Evolutionary conservation across 2,797 vertebrate species (phyloP).

Genomic region (Leptodactylus fallax): DNA sequence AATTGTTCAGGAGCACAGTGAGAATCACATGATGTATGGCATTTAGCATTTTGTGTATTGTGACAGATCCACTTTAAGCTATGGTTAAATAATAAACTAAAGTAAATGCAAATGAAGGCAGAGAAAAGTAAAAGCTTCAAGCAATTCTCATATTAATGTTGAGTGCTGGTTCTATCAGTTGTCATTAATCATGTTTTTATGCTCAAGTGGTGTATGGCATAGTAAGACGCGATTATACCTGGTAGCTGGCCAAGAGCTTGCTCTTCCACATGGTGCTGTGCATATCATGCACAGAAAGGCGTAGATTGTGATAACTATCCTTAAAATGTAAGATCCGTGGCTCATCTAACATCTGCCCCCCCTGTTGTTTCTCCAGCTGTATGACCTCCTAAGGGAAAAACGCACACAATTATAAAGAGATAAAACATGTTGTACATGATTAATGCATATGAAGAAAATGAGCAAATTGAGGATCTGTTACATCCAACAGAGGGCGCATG

Average conservation of each 20-base stretch:
- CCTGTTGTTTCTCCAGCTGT: slow-evolving; percentile 96
- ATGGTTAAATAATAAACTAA: neutral
- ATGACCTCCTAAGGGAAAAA: slow-evolving; percentile 88
- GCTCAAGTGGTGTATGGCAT: slow-evolving; percentile 31
- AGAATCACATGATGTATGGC: too few species aligned
- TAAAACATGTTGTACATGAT: slow-evolving; percentile 25
- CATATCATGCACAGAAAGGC: slow-evolving; percentile 96
- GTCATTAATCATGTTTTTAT: neutral
- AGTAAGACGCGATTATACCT: slow-evolving; percentile 76
- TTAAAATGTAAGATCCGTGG: slow-evolving; percentile 96
- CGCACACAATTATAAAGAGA: slow-evolving; percentile 11
- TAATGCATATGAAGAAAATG: neutral
- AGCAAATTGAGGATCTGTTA: too few species aligned
- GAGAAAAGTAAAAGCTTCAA: neutral
- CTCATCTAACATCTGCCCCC: slow-evolving; percentile 96
- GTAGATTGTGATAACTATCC: slow-evolving; percentile 99
- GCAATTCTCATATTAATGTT: neutral
- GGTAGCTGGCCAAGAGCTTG: slow-evolving; percentile 96
- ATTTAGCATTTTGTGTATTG: neutral
- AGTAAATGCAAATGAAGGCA: too few species aligned
- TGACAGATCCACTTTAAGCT: neutral
- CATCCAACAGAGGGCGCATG: too few species aligned
- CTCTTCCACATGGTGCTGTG: slow-evolving; percentile 97
- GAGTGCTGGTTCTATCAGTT: neutral
- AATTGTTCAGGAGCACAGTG: too few species aligned